A percentile compares a stretch with the other conserved stretches of the same genome.
These are phyloP conservation scores for Aphidius colemani DNA, from an alignment of 2,888 invertebrate species.

Conservation along the genomic window DNA sequence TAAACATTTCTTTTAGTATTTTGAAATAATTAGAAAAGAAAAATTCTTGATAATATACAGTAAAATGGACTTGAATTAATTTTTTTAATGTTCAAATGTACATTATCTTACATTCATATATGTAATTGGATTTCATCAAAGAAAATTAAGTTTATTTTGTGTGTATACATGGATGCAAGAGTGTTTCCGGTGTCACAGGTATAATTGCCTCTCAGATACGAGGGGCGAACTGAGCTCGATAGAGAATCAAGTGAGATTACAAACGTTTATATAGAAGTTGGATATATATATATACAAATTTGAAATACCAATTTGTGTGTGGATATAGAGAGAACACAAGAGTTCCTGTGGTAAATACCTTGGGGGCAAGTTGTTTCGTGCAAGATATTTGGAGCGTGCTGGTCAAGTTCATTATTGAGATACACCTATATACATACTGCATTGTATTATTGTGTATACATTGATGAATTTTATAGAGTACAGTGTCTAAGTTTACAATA, in stretches of 20 bases:
- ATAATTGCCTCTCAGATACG: too few relatives aligned
- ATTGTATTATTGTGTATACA: not conserved
- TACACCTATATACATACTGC: conserved; percentile 10
- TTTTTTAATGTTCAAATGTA: too few relatives aligned
- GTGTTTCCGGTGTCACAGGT: conserved; percentile 6
- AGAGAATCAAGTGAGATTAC: conserved; percentile 2
- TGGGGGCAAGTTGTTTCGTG: conserved; percentile 17
- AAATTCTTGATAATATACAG: too few relatives aligned
- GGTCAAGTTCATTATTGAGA: conserved; percentile 26
- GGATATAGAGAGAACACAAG: not conserved
- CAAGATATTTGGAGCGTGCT: conserved; percentile 14
- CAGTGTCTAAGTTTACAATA: not conserved
- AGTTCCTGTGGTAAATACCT: conserved; percentile 24
- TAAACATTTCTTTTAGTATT: not conserved
- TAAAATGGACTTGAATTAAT: too few relatives aligned
- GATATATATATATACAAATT: not conserved
- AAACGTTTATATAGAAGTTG: not conserved
- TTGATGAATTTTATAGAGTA: not conserved
- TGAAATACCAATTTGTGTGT: conserved; percentile 3
- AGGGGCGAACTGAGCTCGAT: not conserved
- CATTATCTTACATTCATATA: not conserved
- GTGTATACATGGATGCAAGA: not conserved
- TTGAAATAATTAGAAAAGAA: too few relatives aligned
- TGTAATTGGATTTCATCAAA: too few relatives aligned
- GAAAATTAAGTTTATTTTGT: conserved; percentile 17